Conservation (phyloP, 2,113 vertebrate species). For the Chlorodrepanis virens region DNA sequence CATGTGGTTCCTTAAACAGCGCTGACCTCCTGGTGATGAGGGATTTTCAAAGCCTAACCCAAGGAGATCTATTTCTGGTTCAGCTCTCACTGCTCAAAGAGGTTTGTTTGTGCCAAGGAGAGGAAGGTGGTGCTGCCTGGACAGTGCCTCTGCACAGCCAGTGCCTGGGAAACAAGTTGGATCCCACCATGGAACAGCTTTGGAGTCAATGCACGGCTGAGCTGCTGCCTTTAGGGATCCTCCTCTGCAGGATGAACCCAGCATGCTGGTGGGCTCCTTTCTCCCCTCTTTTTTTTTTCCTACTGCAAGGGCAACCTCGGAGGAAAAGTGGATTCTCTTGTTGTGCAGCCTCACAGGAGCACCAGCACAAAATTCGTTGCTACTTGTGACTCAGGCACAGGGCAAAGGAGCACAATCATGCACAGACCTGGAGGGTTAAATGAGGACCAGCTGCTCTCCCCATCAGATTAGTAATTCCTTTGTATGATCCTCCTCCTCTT, state of each 20-base stretch:
- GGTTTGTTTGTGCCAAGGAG: neutral
- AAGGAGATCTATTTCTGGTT: neutral
- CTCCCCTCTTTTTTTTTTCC: neutral
- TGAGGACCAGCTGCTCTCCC: slow-evolving; percentile 41
- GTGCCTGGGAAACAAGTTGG: accelerated
- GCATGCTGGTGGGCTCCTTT: neutral
- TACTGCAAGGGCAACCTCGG: neutral
- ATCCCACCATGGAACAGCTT: neutral
- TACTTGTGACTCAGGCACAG: neutral
- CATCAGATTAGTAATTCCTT: slow-evolving; percentile 49
- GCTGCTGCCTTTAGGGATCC: neutral
- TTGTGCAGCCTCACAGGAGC: neutral
- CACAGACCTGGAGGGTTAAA: neutral
- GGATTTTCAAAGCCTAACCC: neutral
- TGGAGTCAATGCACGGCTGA: accelerated
- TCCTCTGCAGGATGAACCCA: neutral
- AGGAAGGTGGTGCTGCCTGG: neutral
- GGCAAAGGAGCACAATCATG: neutral
- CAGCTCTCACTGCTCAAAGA: neutral
- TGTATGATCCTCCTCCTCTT: neutral
- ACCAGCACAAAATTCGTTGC: neutral
- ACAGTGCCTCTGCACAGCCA: neutral
- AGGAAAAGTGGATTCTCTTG: neutral
- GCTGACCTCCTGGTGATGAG: neutral
- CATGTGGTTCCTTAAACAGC: neutral